These are phyloP conservation scores for Labeo rohita DNA, from an alignment of 2,113 vertebrate genomes.

Conservation along the genomic window DNA sequence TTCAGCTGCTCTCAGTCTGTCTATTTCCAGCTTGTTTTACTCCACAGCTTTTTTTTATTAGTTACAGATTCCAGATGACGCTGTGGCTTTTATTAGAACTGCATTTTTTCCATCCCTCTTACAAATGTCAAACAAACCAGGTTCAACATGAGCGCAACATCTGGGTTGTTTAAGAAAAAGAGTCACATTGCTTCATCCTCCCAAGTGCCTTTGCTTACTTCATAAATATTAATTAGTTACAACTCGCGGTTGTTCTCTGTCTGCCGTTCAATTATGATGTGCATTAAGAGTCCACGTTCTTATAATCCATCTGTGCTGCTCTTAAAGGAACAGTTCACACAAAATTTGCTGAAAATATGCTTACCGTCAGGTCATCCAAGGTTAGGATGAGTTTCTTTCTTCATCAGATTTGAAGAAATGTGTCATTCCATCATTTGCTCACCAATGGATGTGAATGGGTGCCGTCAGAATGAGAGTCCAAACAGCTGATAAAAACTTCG, in stretches of 20 bases:
- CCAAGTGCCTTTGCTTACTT: background rate
- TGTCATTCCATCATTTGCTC: background rate
- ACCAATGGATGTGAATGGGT: background rate
- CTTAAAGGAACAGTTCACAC: background rate
- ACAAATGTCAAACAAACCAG: constrained; percentile 17
- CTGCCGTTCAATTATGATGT: background rate
- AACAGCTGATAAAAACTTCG: no score
- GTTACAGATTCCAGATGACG: background rate
- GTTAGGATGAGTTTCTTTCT: background rate
- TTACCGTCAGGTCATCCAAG: background rate
- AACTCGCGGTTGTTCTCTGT: background rate
- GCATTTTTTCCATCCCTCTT: background rate
- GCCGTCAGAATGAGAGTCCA: background rate
- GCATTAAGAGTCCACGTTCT: background rate
- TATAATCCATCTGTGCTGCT: background rate
- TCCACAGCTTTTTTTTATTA: background rate
- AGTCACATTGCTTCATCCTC: background rate
- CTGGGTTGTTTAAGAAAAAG: background rate
- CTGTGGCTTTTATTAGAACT: constrained; percentile 11
- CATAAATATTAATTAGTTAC: background rate
- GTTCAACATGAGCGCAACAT: background rate
- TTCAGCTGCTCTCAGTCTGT: background rate
- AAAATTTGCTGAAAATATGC: background rate
- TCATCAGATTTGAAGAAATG: background rate
- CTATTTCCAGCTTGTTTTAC: background rate